Conservation (phyloP, 2,797 vertebrate genomes). For the Prunella strophiata region DNA sequence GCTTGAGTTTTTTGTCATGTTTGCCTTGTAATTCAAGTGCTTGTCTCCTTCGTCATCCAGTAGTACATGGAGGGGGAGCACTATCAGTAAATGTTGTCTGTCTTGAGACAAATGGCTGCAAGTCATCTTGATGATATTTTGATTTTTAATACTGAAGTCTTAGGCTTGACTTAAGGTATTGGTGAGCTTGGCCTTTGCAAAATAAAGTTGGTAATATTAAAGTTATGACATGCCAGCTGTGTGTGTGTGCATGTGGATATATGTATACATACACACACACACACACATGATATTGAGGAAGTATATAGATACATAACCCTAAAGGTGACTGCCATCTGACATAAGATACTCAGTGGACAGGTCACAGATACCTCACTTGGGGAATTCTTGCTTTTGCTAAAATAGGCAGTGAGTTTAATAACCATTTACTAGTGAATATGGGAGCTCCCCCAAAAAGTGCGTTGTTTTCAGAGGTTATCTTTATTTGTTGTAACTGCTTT, state of each 20-base stretch:
- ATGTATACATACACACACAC: rapidly evolving
- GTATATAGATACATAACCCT: neutral
- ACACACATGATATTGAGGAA: neutral
- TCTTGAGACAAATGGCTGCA: neutral
- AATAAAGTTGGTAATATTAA: neutral
- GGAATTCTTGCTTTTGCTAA: neutral
- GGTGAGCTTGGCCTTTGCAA: neutral
- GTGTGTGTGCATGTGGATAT: rapidly evolving
- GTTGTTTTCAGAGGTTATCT: neutral
- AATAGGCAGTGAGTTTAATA: neutral
- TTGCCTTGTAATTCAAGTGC: neutral
- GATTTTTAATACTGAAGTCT: neutral
- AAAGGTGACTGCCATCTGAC: neutral
- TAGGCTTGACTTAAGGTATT: neutral
- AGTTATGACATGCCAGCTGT: rapidly evolving
- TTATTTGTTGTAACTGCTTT: neutral
- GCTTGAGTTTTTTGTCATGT: neutral
- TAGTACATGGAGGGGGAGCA: neutral
- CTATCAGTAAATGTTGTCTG: neutral
- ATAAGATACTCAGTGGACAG: neutral
- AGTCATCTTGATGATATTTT: neutral
- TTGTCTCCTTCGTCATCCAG: neutral
- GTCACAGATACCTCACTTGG: neutral
- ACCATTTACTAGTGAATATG: neutral
- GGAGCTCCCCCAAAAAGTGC: neutral